A percentile compares a stretch with the other conserved stretches of the same genome.
These are phyloP conservation scores for Zoanthus sociatus DNA, from an alignment of 92 coral and sea anemone genomes.

Conservation along the genomic window DNA sequence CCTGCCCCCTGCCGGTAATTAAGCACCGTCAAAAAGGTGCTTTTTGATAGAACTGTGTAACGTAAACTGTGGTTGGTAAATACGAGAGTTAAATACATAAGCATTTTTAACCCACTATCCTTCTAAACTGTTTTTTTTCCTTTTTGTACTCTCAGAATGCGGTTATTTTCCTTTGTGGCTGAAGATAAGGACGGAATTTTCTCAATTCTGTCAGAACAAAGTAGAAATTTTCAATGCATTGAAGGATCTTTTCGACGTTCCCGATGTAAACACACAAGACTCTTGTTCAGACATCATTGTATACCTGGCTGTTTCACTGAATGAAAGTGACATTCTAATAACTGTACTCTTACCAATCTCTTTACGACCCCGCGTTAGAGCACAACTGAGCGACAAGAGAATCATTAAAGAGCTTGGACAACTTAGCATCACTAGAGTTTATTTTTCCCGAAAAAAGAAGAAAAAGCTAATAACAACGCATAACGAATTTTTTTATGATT, in stretches of 20 bases:
- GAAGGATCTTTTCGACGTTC: constrained; percentile 72
- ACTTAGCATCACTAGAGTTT: constrained; percentile 67
- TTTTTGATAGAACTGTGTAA: too few species aligned
- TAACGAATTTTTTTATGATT: constrained; percentile 18
- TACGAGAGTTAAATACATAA: too few species aligned
- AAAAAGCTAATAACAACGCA: background rate
- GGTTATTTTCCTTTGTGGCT: constrained; percentile 91
- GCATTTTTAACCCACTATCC: background rate
- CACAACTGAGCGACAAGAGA: constrained; percentile 62
- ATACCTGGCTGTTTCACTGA: constrained; percentile 83
- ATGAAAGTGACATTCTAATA: constrained; percentile 68
- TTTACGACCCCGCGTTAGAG: constrained; percentile 59
- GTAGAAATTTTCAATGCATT: constrained; percentile 58
- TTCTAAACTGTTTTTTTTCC: background rate
- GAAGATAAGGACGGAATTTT: constrained; percentile 64
- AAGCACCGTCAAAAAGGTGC: too few species aligned
- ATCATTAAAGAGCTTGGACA: constrained; percentile 54
- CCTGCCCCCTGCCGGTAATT: too few species aligned
- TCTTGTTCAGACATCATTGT: constrained; percentile 66
- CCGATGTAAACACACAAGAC: constrained; percentile 60
- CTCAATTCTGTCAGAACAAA: constrained; percentile 66
- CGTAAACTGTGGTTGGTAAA: too few species aligned
- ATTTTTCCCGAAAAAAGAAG: constrained; percentile 68
- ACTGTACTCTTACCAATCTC: constrained; percentile 72
- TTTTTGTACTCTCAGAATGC: constrained; percentile 59